Evolutionary conservation across 1,140 invertebrate genomes (phyloP).

Genomic region (Metaphire vulgaris): DNA sequence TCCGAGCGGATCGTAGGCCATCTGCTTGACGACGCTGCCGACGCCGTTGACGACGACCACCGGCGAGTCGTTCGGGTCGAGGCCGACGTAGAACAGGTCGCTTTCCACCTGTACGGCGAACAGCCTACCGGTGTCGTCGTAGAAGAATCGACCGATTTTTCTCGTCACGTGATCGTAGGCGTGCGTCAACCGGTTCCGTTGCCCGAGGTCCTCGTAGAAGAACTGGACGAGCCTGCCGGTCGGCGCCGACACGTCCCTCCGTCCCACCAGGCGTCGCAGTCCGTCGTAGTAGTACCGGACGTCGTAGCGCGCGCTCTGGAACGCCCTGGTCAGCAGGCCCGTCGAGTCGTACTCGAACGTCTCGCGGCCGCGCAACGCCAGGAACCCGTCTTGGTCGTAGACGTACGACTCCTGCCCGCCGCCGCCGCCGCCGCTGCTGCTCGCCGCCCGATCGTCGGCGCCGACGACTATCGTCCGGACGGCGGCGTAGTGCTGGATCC

Average conservation of each 20-base stretch:
- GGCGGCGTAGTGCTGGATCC: conserved; percentile 74
- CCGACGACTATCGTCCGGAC: conserved; percentile 82
- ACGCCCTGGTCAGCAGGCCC: conserved; percentile 80
- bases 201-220: conserved; percentile 76
- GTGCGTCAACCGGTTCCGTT: conserved; percentile 41
- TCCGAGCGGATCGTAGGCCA: conserved; percentile 85
- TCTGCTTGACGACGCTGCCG: conserved; percentile 82
- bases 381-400: conserved; percentile 83
- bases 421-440: no score
- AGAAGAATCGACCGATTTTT: conserved; percentile 18
- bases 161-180: conserved; percentile 68
- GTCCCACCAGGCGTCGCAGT: conserved; percentile 72
- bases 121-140: conserved; percentile 74
- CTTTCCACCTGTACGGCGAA: conserved; percentile 79
- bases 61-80: conserved; percentile 88
- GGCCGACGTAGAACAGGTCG: conserved; percentile 76
- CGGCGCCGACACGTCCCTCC: conserved; percentile 64
- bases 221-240: conserved; percentile 90
- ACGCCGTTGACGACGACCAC: conserved; percentile 81
- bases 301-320: conserved; percentile 78
- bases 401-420: conserved; percentile 83
- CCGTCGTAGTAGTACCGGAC: conserved; percentile 90
- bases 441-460: conserved; percentile 82
- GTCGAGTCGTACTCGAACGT: conserved; percentile 86
- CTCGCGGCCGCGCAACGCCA: conserved; percentile 80